Base-by-base conservation (phyloP, 2,113 vertebrate species). In the Monopterus albus region DNA sequence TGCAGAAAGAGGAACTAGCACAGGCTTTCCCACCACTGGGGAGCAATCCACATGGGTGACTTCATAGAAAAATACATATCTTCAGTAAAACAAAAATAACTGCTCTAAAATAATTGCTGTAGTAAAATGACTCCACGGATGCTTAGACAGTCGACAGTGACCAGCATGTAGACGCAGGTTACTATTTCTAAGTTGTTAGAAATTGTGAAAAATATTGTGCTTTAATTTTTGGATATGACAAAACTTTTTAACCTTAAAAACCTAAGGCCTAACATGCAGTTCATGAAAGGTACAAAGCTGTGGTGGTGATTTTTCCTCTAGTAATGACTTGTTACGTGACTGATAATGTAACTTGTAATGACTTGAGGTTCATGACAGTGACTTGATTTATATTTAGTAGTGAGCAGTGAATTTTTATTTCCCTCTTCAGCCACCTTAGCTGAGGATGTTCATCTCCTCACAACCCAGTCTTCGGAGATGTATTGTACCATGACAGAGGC, bases 1-100 rank as follows among this genome's bases (percentile, higher is more conserved):
- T 81, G 79, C 79, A 75, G 67, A 82, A 80, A 82, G 71, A 73
- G 78, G 80, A 82, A 80, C 40, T 35, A 45, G 56, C 15, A 2
- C 28, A 45, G 79, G 47, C 36, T 79, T 78, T 78, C 58, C 78
- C 62, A 66, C 59, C 46, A 61, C n/a, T 28, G 53, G 15, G 65
- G 49, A 81, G 56, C 23, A 74, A 73, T 81, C 18, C 61, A 71
- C 33, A 28, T 17, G 56, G 26, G 69, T 72, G 56, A 75, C 66
- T 64, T 72, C 40, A 77, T 47, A 53, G 29, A 65, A 72, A 87
- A 79, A 61, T 9, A 46, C 13, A 60, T 23, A 25, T 18, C 50
- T 61, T 58, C 18, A 71, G 40, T 20, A 33, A 52, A 45, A 61
- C 23, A 18, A 49, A 70, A 73, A 76, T 33, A 46, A 29, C 56